A percentile compares a stretch with the other conserved stretches of the same genome.
phyloP scores from a whole-genome alignment of 2,797 vertebrate species.

The Staurois parvus region DNA sequence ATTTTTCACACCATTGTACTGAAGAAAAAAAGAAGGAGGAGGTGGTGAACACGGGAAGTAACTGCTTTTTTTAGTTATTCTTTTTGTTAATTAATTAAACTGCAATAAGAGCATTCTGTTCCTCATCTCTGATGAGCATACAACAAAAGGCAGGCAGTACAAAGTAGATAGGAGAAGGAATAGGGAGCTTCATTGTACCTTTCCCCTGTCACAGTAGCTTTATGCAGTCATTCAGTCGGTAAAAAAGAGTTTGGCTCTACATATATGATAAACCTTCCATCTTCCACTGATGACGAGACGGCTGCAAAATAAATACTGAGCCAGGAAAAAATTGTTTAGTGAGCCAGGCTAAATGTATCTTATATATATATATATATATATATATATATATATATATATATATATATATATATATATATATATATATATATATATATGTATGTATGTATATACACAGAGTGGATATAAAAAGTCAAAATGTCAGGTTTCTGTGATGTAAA shows the following conservation, averaged over 20 bases:
- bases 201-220: constrained; percentile 18
- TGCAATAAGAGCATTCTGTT: constrained; percentile 36
- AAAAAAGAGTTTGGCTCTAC: constrained; percentile 24
- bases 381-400: no score
- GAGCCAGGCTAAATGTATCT: neutral
- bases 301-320: neutral
- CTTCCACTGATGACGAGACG: neutral
- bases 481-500: no score
- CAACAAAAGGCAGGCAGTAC: constrained; percentile 45
- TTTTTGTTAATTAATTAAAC: constrained; percentile 60
- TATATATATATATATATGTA: no score
- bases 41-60: constrained; percentile 23
- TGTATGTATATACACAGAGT: no score
- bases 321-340: neutral
- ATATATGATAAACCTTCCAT: constrained; percentile 25
- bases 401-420: no score
- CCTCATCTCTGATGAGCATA: constrained; percentile 43
- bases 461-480: no score
- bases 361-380: no score
- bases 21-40: constrained; percentile 9
- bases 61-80: constrained; percentile 52
- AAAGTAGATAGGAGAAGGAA: constrained; percentile 16
- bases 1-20: constrained; percentile 45
- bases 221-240: neutral
- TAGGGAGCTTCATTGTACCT: constrained; percentile 4